phyloP scores from a whole-genome alignment of 2,888 invertebrate species.

The Trachelus troglodyta region DNA sequence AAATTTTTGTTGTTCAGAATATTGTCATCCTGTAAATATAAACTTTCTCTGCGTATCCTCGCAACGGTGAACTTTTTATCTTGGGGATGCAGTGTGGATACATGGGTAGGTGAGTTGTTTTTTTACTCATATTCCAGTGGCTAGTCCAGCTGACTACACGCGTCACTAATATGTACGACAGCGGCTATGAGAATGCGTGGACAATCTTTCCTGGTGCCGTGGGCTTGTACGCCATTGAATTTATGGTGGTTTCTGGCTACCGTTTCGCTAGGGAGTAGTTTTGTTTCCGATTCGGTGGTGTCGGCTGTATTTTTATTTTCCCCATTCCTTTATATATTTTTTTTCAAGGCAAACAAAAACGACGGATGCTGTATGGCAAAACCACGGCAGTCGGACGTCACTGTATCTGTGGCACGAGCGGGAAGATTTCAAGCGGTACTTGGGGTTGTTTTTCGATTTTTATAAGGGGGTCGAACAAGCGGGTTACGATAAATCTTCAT shows the following conservation, averaged over 20 bases:
- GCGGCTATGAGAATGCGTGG: constrained; percentile 18
- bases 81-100: constrained; percentile 1
- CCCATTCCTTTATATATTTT: not conserved
- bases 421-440: not conserved
- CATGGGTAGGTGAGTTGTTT: not conserved
- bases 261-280: not conserved
- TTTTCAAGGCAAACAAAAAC: not conserved
- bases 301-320: not conserved
- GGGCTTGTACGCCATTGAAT: constrained; percentile 7
- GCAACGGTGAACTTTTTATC: not conserved
- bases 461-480: not conserved
- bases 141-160: constrained; percentile 2
- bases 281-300: not conserved
- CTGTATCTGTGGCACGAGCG: not conserved
- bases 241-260: constrained; percentile 1
- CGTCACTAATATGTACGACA: constrained; percentile 19
- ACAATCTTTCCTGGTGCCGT: constrained; percentile 16
- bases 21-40: not conserved
- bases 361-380: not conserved
- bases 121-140: not conserved
- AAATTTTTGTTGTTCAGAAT: not conserved
- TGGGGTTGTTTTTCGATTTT: not conserved
- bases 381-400: not conserved
- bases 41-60: not conserved
- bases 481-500: constrained; percentile 18